phyloP scores from a whole-genome alignment of 2,888 invertebrate genomes.

The Synergus itoensis region DNA sequence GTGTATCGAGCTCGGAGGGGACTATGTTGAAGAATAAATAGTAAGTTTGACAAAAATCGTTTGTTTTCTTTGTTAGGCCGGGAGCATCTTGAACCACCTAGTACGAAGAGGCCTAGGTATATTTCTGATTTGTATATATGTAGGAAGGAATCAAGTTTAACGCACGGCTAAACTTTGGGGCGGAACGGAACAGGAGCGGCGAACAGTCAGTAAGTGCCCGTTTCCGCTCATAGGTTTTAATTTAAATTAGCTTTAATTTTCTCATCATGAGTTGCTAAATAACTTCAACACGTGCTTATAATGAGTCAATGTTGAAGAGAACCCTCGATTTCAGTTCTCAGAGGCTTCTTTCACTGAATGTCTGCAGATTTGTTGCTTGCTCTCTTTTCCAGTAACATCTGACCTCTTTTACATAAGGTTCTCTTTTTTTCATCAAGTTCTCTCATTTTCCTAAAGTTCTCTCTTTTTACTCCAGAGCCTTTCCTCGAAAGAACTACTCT shows the following conservation, averaged over 20 bases:
- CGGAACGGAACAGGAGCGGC: slow-evolving; percentile 62
- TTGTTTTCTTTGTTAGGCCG: too few species aligned
- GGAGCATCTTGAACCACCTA: too few species aligned
- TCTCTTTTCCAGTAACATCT: slow-evolving; percentile 22
- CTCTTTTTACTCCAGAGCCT: slow-evolving; percentile 1
- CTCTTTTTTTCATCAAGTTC: slow-evolving; percentile 16
- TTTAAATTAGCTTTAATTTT: slow-evolving; percentile 58
- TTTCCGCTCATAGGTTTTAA: slow-evolving; percentile 66
- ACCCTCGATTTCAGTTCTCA: slow-evolving; percentile 15
- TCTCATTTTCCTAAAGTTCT: slow-evolving; percentile 1
- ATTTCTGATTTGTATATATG: slow-evolving; percentile 57
- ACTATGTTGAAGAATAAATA: too few species aligned
- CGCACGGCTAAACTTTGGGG: slow-evolving; percentile 62
- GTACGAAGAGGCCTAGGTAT: slow-evolving; percentile 49
- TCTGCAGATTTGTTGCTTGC: slow-evolving; percentile 7
- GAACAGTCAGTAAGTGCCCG: slow-evolving; percentile 62
- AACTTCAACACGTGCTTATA: slow-evolving; percentile 6
- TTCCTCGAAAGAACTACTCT: slow-evolving; percentile 10
- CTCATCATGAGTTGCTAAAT: slow-evolving; percentile 42
- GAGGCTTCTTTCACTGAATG: slow-evolving; percentile 45
- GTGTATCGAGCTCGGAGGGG: too few species aligned
- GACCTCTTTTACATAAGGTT: slow-evolving; percentile 7
- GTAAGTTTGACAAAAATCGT: too few species aligned
- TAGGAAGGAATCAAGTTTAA: slow-evolving; percentile 63
- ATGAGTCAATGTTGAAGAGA: slow-evolving; percentile 30